These are phyloP conservation scores for Proteles cristata DNA, from an alignment of 2,113 vertebrate species.

Conservation along the genomic window DNA sequence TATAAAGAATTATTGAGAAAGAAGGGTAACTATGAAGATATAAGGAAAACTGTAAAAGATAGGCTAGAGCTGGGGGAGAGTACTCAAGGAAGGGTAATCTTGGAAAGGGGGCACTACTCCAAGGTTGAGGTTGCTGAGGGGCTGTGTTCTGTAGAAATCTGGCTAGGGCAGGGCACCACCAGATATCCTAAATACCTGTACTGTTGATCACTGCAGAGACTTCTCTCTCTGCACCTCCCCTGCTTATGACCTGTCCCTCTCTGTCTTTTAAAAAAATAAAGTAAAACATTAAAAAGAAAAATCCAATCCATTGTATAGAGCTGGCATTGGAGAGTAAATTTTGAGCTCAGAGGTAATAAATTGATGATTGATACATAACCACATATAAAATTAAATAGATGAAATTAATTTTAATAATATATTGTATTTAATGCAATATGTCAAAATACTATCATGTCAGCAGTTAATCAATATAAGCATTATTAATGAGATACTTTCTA, in stretches of 20 bases:
- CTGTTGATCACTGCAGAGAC: neutral
- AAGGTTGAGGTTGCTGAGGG: neutral
- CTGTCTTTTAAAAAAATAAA: neutral
- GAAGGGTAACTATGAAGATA: neutral
- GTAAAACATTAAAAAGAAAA: neutral
- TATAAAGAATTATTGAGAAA: neutral
- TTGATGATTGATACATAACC: neutral
- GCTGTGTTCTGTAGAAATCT: neutral
- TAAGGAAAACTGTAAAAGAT: neutral
- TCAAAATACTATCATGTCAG: neutral
- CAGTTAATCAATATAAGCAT: neutral
- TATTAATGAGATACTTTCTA: neutral
- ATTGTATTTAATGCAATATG: neutral
- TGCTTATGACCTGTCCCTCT: too few species aligned
- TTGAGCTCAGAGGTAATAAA: neutral
- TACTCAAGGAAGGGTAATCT: neutral
- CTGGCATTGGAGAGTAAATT: neutral
- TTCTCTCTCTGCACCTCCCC: neutral
- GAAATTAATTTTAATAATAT: neutral
- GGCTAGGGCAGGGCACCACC: neutral
- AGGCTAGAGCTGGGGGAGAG: neutral
- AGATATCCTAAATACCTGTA: neutral
- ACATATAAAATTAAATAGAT: neutral
- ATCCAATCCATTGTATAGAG: neutral
- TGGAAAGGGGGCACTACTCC: neutral